These are phyloP conservation scores for Greenwoodochromis staneri DNA, from an alignment of 2,113 vertebrate genomes.

Conservation along the genomic window DNA sequence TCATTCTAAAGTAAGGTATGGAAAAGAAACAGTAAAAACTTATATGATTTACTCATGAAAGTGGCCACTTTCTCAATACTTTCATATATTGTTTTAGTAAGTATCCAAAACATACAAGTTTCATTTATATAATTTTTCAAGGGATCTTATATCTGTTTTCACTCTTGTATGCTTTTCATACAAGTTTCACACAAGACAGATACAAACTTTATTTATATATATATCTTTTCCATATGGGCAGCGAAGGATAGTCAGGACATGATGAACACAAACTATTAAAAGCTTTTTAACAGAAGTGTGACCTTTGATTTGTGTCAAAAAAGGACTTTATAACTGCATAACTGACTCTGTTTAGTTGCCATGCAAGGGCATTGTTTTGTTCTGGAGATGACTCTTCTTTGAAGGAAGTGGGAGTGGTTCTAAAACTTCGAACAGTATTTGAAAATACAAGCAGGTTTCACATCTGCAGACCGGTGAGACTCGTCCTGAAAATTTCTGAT, in stretches of 20 bases:
- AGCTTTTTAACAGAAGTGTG: background rate
- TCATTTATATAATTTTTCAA: background rate
- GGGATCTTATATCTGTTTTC: background rate
- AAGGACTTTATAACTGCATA: background rate
- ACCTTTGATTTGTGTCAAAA: background rate
- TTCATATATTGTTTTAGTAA: background rate
- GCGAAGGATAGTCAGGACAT: fast-evolving
- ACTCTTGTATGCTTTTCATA: background rate
- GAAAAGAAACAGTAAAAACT: background rate
- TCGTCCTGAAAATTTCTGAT: background rate
- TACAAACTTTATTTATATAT: background rate
- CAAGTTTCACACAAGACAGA: background rate
- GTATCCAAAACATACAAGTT: background rate
- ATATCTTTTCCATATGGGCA: background rate
- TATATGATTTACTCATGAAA: background rate
- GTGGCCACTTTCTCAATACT: background rate
- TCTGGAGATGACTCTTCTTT: background rate
- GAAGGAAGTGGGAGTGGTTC: background rate
- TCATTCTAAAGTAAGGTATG: background rate
- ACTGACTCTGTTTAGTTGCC: background rate
- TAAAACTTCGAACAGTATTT: background rate
- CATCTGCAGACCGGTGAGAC: background rate
- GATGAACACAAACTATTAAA: background rate
- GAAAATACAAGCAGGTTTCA: background rate
- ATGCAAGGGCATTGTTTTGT: background rate